These are phyloP conservation scores for Laterallus jamaicensis DNA, from an alignment of 2,113 vertebrate species.

Conservation along the genomic window DNA sequence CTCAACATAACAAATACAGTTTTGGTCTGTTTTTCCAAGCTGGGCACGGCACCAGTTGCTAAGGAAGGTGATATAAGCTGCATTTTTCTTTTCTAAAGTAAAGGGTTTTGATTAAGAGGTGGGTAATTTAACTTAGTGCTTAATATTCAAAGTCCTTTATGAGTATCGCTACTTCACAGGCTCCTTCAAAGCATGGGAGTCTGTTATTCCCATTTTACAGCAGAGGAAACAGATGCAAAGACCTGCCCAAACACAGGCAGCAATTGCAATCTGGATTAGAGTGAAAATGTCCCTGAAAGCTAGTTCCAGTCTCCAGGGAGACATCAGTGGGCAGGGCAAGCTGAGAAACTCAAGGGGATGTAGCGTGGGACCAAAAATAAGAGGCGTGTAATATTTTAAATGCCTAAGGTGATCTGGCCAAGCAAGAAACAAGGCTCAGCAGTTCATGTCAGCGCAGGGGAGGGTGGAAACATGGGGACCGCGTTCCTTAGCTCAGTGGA, in stretches of 20 bases:
- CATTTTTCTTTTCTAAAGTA: not conserved
- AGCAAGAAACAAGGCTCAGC: conserved; percentile 33
- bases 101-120: not conserved
- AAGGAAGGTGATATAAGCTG: not conserved
- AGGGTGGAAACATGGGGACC: not conserved
- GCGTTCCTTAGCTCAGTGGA: not conserved
- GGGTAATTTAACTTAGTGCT: not conserved
- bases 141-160: not conserved
- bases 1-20: not conserved
- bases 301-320: conserved; percentile 38
- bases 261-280: conserved; percentile 41
- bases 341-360: conserved; percentile 32
- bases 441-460: not conserved
- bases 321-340: conserved; percentile 26
- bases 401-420: conserved; percentile 20
- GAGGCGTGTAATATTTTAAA: not conserved
- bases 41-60: not conserved
- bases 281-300: conserved; percentile 50
- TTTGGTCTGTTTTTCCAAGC: not conserved
- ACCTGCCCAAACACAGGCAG: conserved; percentile 52
- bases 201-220: conserved; percentile 51
- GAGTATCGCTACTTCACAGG: not conserved
- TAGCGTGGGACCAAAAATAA: conserved; percentile 14
- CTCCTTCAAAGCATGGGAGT: not conserved
- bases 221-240: conserved; percentile 65